Percentiles rank a stretch among this genome's conserved stretches.
Conservation (phyloP, 2,888 invertebrate genomes). For the Aspidapion aeneum region DNA sequence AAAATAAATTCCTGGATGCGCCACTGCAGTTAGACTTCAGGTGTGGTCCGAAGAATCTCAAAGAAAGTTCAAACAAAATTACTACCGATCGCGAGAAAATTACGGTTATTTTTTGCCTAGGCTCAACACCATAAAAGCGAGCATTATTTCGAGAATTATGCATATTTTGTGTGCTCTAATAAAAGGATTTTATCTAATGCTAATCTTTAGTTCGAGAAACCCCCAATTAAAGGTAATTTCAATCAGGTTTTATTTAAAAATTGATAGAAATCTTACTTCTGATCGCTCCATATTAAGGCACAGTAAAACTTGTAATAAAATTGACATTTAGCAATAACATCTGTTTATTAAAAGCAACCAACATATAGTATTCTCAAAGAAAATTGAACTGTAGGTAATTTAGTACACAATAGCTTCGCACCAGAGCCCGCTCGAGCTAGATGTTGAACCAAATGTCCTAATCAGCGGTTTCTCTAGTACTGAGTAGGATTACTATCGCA, state of each 20-base stretch:
- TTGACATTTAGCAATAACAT: no score
- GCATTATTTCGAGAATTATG: neutral
- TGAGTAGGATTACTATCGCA: no score
- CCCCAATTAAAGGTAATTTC: neutral
- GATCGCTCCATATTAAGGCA: neutral
- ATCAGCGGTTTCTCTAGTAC: no score
- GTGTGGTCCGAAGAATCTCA: neutral
- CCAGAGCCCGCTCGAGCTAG: no score
- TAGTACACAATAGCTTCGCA: no score
- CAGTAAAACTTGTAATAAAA: neutral
- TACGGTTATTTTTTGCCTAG: neutral
- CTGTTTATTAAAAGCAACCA: no score
- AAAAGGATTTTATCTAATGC: neutral
- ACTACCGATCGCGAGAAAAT: neutral
- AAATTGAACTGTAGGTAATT: no score
- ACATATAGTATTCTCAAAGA: no score
- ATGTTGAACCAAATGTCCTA: no score
- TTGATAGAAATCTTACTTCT: neutral
- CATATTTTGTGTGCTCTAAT: neutral
- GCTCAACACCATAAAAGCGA: neutral
- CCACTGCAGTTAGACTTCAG: neutral
- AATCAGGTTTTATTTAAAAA: neutral
- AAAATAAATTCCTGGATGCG: no score
- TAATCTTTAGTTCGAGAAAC: neutral
- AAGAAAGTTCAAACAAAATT: neutral